Conservation (phyloP, 1,140 invertebrate genomes). For the Heliconius hermathena region DNA sequence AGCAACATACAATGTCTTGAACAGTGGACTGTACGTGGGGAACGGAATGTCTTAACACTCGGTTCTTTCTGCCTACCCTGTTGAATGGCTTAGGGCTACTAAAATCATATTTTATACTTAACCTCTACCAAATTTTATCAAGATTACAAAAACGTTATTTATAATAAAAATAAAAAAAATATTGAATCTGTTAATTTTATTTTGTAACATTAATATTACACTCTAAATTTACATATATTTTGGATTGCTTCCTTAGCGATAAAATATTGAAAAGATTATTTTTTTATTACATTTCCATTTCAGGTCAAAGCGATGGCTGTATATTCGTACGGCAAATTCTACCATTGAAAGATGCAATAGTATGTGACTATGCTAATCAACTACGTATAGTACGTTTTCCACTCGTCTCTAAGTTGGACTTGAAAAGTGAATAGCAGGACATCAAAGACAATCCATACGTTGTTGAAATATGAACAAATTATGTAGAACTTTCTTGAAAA, state of each 20-base stretch:
- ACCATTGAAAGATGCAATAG: conserved; percentile 89
- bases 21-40: too few relatives aligned
- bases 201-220: too few relatives aligned
- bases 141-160: too few relatives aligned
- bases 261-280: background rate
- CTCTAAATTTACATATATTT: too few relatives aligned
- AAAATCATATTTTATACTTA: background rate
- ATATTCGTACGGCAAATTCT: conserved; percentile 92
- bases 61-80: too few relatives aligned
- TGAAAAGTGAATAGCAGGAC: conserved; percentile 61
- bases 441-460: background rate
- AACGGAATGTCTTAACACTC: too few relatives aligned
- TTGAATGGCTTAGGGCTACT: background rate
- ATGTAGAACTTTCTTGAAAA: background rate
- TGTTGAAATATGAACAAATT: background rate
- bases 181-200: too few relatives aligned
- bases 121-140: too few relatives aligned
- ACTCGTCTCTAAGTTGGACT: conserved; percentile 84
- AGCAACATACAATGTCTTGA: too few relatives aligned
- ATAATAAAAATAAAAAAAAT: too few relatives aligned
- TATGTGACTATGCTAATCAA: conserved; percentile 97
- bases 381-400: conserved; percentile 95
- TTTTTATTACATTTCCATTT: conserved; percentile 32
- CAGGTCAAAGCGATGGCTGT: conserved; percentile 87
- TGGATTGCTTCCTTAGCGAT: too few relatives aligned